Percentiles rank a stretch among this genome's conserved stretches.
Evolutionary conservation across 2,888 invertebrate genomes (phyloP).

Genomic region (Gastrophysa polygoni): DNA sequence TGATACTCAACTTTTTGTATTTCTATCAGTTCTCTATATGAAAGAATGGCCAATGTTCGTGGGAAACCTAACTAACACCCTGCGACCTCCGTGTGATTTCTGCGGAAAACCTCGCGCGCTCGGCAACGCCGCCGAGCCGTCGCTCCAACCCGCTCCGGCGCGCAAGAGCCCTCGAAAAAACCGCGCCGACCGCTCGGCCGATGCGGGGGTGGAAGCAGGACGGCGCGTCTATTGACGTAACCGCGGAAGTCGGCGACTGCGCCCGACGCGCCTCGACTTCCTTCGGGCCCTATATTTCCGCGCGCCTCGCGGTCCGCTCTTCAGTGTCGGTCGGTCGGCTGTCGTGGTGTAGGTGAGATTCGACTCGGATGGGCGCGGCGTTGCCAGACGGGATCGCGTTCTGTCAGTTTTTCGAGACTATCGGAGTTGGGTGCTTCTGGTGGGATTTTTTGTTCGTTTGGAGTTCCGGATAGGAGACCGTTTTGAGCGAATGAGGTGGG

Average conservation of each 20-base stretch:
- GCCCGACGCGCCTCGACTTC: constrained; percentile 23
- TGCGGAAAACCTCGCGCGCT: too few species aligned
- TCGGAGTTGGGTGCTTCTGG: too few species aligned
- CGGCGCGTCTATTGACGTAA: constrained; percentile 56
- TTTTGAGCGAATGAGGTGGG: too few species aligned
- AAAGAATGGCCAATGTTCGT: too few species aligned
- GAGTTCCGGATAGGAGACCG: too few species aligned
- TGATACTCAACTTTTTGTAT: too few species aligned
- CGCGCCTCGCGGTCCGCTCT: constrained; percentile 26
- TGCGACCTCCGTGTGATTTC: too few species aligned
- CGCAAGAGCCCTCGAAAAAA: too few species aligned
- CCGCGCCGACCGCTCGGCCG: constrained; percentile 25
- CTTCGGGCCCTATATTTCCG: constrained; percentile 34
- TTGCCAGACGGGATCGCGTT: too few species aligned
- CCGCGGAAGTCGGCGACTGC: constrained; percentile 47
- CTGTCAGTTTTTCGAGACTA: too few species aligned
- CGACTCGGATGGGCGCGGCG: background rate
- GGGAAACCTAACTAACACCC: background rate
- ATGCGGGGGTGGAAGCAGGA: constrained; percentile 53
- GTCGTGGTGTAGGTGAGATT: background rate
- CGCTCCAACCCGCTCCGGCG: constrained; percentile 19
- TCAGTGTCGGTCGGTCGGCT: constrained; percentile 20
- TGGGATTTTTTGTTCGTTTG: too few species aligned
- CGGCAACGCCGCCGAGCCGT: background rate
- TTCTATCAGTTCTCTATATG: too few species aligned